A percentile compares a stretch with the other conserved stretches of the same genome.
Evolutionary conservation across 2,888 invertebrate genomes (phyloP).

Genomic region (Piscicola geometra): DNA sequence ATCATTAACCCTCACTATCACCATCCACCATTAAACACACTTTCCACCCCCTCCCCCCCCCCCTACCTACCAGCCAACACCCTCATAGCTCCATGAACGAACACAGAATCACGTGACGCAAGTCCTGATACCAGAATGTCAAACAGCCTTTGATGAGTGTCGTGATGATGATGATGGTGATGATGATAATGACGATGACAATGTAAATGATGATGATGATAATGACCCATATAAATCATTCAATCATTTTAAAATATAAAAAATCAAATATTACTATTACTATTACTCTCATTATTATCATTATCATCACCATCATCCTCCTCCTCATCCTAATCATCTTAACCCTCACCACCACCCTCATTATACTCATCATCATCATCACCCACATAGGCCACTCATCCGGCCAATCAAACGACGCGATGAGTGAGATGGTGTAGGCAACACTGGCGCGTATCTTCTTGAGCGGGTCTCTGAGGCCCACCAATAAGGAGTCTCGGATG

Average conservation of each 20-base stretch:
- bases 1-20: not conserved
- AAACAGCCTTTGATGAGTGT: constrained; percentile 58
- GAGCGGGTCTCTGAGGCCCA: not conserved
- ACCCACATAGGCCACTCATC: constrained; percentile 64
- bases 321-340: no score
- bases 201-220: no score
- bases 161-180: no score
- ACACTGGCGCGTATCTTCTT: constrained; percentile 60
- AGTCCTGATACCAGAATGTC: constrained; percentile 65
- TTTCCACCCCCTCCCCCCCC: no score
- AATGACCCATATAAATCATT: no score
- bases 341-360: no score
- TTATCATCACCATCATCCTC: no score
- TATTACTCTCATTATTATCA: no score
- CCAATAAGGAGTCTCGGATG: not conserved
- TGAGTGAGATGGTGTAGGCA: constrained; percentile 68
- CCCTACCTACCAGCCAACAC: constrained; percentile 62
- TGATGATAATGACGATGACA: no score
- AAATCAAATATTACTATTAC: no score
- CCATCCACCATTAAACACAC: not conserved
- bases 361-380: not conserved
- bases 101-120: constrained; percentile 58
- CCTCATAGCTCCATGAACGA: constrained; percentile 70
- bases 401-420: constrained; percentile 71
- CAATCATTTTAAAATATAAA: no score